Conservation (phyloP, 2,113 vertebrate genomes). For the Pachycephala philippinensis region DNA sequence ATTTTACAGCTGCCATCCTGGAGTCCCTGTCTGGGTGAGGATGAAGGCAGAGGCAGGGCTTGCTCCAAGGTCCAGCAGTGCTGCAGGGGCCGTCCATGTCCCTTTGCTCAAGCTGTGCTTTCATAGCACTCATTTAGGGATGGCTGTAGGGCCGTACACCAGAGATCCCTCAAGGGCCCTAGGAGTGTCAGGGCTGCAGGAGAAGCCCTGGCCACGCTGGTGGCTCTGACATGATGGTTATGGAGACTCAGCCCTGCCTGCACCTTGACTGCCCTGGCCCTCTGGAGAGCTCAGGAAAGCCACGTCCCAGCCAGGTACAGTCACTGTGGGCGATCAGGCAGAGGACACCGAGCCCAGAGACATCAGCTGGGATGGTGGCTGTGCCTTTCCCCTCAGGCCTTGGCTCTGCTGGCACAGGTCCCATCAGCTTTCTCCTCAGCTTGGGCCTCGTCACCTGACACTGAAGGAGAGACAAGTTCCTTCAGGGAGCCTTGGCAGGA, state of each 20-base stretch:
- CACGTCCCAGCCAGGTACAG: accelerated
- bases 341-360: background rate
- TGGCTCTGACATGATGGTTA: background rate
- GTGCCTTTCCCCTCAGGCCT: background rate
- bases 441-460: background rate
- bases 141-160: background rate
- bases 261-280: background rate
- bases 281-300: background rate
- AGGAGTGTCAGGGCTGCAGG: background rate
- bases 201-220: background rate
- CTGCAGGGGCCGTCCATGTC: background rate
- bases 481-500: background rate
- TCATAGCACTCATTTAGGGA: background rate
- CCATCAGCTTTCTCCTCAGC: background rate
- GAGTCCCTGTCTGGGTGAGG: background rate
- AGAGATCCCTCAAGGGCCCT: background rate
- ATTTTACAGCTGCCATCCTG: background rate
- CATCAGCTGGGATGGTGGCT: background rate
- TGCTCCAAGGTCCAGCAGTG: background rate
- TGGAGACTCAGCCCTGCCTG: background rate
- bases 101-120: background rate
- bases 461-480: background rate
- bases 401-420: background rate
- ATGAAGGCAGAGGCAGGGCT: background rate
- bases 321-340: accelerated